Evolutionary conservation across 2,888 invertebrate species (phyloP), one percentile per base, ranked within the genome.

Genomic region (Cacoxenus indagator): DNA sequence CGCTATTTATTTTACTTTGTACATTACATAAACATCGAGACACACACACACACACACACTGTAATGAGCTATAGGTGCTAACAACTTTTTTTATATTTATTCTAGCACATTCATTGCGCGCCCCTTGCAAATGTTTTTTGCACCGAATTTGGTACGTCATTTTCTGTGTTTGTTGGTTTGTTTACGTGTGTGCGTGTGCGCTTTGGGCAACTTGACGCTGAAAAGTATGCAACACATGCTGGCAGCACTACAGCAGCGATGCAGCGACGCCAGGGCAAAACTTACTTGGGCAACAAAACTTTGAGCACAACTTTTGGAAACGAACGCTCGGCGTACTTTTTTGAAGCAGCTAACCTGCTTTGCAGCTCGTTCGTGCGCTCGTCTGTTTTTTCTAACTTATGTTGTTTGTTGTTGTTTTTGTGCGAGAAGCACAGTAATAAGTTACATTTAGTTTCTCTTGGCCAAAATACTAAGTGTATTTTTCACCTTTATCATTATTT

Each of bases 401-500:
- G 8, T 27, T 27, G 11, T 26, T 24, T 27, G 27, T 26, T 55
- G 11, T 27, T 55, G 55, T 27, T 55, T 27, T 48, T 26, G 26
- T 27, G 19, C 17, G n/a, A n/a, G n/a, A n/a, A n/a, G n/a, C n/a
- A n/a, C n/a, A n/a, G 27, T 27, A 55, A 55, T 55, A 55, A 55
- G 55, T 55, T 55, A 27, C 55, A 55, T 55, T 55, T 27, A 27
- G 55, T 55, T 55, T 26, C 27, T 24, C 55, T 55, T 24, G 55
- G 24, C 55, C 55, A 27, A 55, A 9, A 24, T 55, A 55, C 55
- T 26, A 55, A 55, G 55, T 55, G 55, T 26, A 55, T 55, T 55
- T 55, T 55, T 27, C 55, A 55, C 55, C 55, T 55, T 55, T 27
- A 27, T 55, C 55, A 55, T 55, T 55, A 55, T 55, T 55, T 55